These are phyloP conservation scores for Brienomyrus brachyistius DNA, from an alignment of 2,113 vertebrate species.

Conservation along the genomic window DNA sequence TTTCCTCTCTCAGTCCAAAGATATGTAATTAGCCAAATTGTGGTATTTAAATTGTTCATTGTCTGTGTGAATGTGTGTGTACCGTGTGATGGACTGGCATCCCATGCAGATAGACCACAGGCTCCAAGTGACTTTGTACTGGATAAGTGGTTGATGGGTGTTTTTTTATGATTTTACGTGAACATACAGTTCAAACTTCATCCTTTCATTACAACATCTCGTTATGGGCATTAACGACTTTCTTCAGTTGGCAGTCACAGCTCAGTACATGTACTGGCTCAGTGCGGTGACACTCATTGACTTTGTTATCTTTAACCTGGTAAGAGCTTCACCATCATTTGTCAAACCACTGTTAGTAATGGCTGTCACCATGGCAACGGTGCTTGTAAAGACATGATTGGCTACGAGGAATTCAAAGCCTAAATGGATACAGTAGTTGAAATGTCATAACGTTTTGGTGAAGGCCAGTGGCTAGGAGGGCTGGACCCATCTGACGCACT, in stretches of 20 bases:
- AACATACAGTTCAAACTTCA: neutral
- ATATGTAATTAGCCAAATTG: neutral
- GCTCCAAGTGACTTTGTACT: neutral
- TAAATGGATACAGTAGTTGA: slow-evolving; percentile 26
- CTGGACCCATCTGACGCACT: neutral
- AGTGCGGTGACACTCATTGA: neutral
- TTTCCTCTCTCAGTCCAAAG: neutral
- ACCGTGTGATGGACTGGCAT: neutral
- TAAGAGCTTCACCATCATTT: slow-evolving; percentile 15
- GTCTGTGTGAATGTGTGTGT: neutral
- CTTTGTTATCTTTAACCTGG: neutral
- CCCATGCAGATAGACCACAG: neutral
- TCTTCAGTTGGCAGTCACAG: neutral
- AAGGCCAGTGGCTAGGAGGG: neutral
- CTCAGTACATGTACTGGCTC: neutral
- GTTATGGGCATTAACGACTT: neutral
- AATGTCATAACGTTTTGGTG: neutral
- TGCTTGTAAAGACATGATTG: slow-evolving; percentile 43
- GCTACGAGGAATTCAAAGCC: slow-evolving; percentile 51
- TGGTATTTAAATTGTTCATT: neutral
- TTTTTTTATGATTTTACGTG: neutral
- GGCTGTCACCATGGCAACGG: slow-evolving; percentile 64
- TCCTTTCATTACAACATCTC: neutral
- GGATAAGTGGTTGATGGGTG: neutral
- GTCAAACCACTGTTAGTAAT: slow-evolving; percentile 48